A percentile compares a stretch with the other conserved stretches of the same genome.
phyloP scores from a whole-genome alignment of 1,140 invertebrate species.

The Chelonus insularis region DNA sequence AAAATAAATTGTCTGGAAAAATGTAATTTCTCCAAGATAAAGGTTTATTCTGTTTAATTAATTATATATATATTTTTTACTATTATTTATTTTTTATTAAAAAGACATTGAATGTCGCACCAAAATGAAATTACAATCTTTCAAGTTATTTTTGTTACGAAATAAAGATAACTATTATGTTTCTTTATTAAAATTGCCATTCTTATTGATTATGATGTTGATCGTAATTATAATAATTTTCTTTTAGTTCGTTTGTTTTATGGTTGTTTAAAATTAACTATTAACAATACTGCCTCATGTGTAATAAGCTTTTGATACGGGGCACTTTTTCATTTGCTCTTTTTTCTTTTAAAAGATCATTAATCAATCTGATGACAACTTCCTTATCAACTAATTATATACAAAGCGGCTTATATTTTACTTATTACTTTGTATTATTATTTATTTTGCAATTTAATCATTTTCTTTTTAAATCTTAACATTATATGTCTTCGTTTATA shows the following conservation, averaged over 20 bases:
- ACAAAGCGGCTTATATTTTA: conserved; percentile 34
- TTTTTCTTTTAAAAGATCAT: background rate
- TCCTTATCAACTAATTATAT: conserved; percentile 23
- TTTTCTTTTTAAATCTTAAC: conserved; percentile 2
- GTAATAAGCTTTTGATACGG: conserved; percentile 17
- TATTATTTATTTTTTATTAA: background rate
- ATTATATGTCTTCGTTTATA: conserved; percentile 47
- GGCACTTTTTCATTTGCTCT: background rate
- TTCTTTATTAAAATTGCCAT: too few relatives aligned
- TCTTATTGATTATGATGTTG: too few relatives aligned
- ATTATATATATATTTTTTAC: background rate
- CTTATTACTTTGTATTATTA: background rate
- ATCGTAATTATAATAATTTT: too few relatives aligned
- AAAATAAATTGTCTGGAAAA: too few relatives aligned
- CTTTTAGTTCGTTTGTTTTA: background rate
- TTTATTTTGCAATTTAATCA: background rate
- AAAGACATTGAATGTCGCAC: background rate
- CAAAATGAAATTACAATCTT: background rate
- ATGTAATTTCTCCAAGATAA: too few relatives aligned
- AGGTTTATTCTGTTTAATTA: too few relatives aligned
- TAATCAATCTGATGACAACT: background rate
- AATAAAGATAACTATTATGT: background rate
- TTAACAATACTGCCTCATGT: background rate
- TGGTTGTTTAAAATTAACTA: background rate
- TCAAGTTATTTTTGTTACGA: background rate